Evolutionary conservation across 2,888 invertebrate genomes (phyloP), one percentile per base, ranked within the genome.

Genomic region (Schizotus pectinicornis): DNA sequence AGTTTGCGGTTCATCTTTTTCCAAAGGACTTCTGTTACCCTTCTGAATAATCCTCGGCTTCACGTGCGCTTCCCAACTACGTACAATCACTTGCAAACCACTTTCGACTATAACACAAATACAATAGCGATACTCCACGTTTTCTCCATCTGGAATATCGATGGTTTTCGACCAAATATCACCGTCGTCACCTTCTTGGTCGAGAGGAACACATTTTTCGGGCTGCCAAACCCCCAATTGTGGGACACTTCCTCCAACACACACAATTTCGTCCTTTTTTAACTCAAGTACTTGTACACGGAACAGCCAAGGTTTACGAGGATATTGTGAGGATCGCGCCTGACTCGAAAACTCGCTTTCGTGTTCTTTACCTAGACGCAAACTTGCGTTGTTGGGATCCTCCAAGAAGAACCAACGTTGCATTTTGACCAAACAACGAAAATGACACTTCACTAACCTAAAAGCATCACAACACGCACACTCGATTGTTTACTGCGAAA

Each of bases 11-110:
- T 80, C 77, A 42, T 70, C 70, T 41, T 67, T 62, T 3, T 47
- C 54, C 7, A 61, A 70, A 5, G 75, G 74, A 38, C 74, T 71
- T 37, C 42, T 59, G 6, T 47, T 62, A 39, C 63, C 56, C 6
- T 62, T 39, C 42, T 80, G 81, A 39, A 93, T 85, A 45, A 81
- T 71, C 63, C 94, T 82, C 22, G 94, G 88, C 49, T 81, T 79
- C 64, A 90, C 78, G 73, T 89, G 86, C 0, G 92, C 90, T 79
- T 95, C 95, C 94, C 94, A 95, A 59, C 84, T 84, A 7, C 89
- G 83, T 8, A 94, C 86, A 58, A 90, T 82, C 7, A 87, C 78
- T 58, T 83, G 81, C 52, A 81, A 77, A 43, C 82, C 81, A 33
- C 82, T 81, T 59, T 89, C 88, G 73, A 88, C 84, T 9, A 88